These are phyloP conservation scores for Aptenodytes forsteri DNA, from an alignment of 2,113 vertebrate species.

Conservation along the genomic window DNA sequence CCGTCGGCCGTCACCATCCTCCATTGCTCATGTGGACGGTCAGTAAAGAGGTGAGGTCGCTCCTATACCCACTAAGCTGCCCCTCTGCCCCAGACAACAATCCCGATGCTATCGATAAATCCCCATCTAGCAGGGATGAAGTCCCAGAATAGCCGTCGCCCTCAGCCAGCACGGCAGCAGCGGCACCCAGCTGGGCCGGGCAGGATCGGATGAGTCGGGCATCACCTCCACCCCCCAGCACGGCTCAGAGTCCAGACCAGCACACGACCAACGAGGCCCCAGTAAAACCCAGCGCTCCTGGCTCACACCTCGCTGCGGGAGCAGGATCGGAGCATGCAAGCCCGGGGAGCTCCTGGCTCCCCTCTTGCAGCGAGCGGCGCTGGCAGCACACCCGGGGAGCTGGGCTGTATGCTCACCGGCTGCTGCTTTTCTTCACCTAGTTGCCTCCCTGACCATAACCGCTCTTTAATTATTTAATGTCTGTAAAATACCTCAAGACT, in stretches of 20 bases:
- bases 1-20: rapidly evolving
- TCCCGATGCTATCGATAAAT: not conserved
- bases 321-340: not conserved
- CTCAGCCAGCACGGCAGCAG: rapidly evolving
- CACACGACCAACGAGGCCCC: not conserved
- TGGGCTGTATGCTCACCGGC: not conserved
- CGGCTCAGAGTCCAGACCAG: rapidly evolving
- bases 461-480: conserved; percentile 57
- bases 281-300: not conserved
- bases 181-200: not conserved
- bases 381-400: not conserved
- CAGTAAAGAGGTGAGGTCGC: rapidly evolving
- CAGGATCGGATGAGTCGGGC: rapidly evolving
- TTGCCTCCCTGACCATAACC: not conserved
- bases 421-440: not conserved
- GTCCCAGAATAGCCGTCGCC: rapidly evolving
- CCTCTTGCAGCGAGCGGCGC: not conserved
- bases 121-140: not conserved
- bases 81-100: not conserved
- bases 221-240: not conserved
- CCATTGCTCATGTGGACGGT: rapidly evolving
- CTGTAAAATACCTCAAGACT: conserved; percentile 47
- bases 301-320: rapidly evolving
- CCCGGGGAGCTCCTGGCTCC: rapidly evolving
- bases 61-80: not conserved